Conservation (phyloP, 2,113 vertebrate species). For the Hylia prasina region DNA sequence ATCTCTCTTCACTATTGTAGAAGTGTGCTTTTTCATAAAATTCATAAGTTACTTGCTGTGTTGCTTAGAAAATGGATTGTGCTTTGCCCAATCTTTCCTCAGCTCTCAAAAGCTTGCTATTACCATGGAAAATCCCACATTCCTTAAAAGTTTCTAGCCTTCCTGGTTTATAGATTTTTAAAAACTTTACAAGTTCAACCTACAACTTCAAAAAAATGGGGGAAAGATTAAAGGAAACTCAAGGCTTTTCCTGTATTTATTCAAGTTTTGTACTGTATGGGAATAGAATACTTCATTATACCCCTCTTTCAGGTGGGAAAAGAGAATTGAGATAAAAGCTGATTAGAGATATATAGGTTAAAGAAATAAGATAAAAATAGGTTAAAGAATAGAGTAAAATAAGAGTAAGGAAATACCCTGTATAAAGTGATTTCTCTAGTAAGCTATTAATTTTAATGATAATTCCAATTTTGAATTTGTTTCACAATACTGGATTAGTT, state of each 20-base stretch:
- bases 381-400: background rate
- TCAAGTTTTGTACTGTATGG: background rate
- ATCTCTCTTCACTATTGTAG: background rate
- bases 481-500: background rate
- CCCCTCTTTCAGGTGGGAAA: background rate
- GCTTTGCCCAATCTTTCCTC: background rate
- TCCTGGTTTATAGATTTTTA: background rate
- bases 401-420: background rate
- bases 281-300: background rate
- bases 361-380: background rate
- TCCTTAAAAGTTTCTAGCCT: background rate
- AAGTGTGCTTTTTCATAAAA: background rate
- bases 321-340: background rate
- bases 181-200: background rate
- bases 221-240: background rate
- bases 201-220: background rate
- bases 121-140: background rate
- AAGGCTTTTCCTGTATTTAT: background rate
- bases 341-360: background rate
- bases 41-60: background rate
- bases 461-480: background rate
- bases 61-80: background rate
- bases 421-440: background rate
- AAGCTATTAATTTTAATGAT: background rate
- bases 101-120: background rate